Evolutionary conservation across 30 jellyfish, hydroid and myxozoan genomes (phyloP), one percentile per base, ranked within the genome.

Genomic region (Pseudorhiza aurosa): DNA sequence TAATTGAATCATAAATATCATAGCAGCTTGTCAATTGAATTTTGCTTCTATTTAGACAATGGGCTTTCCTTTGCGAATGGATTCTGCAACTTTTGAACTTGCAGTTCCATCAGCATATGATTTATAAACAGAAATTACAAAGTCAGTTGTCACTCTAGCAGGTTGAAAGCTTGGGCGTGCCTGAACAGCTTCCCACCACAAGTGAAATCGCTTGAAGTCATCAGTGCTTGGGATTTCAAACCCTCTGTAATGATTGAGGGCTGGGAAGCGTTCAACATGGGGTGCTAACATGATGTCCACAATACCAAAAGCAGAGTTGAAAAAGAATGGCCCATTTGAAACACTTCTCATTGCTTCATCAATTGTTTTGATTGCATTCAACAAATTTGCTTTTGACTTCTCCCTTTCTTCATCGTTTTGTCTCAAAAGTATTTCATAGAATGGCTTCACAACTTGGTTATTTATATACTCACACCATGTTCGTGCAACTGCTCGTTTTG

Each of bases 261-360:
- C 90, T n/a, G 72, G 72, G 51, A 74, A 72, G 28, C 96, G 73
- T 72, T 85, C 85, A 0, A 63, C 85, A 46, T 44, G 79, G 4
- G 96, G 89, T 11, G 96, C 84, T 9, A 85, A 53, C 89, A 72
- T 64, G 62, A 85, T 73, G 40, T 85, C 96, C 39, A 74, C 87
- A 47, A 85, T 85, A 27, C 77, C 64, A 60, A 85, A 85, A 1
- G 78, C 74, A 1, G 67, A 17, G 42, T 90, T 90, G 39, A 85
- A 28, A 55, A 85, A 72, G 55, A 85, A 85, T 29, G 96, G 96
- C 10, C 96, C 96, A 43, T 60, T 65, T 12, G 82, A 42, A 14
- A 2, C 49, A 12, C 27, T 26, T 25, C 63, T 33, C 82, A 83
- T 68, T 0, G 90, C 96, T 2, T 44, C 75, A 45, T 22, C 47